Percentiles rank a stretch among this genome's conserved stretches.
These are phyloP conservation scores for Thymelicus acteon DNA, from an alignment of 2,888 invertebrate genomes.

Conservation along the genomic window DNA sequence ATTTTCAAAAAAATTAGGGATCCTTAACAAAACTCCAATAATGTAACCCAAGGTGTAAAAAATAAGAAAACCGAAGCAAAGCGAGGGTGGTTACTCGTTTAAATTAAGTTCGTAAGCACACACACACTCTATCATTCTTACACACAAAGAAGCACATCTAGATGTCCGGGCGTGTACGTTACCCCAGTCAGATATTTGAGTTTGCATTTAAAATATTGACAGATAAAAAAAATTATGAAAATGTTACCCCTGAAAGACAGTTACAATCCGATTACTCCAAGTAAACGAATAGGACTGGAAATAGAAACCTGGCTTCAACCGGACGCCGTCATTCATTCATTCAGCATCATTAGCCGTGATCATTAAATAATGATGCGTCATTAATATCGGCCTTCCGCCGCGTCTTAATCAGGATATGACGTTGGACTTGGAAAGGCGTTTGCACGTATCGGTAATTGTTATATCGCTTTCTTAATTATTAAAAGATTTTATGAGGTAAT, in stretches of 20 bases:
- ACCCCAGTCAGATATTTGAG: too few relatives aligned
- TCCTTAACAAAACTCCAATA: too few relatives aligned
- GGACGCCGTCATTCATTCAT: conserved; percentile 14
- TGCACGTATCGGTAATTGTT: background rate
- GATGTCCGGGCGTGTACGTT: too few relatives aligned
- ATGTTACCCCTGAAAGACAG: background rate
- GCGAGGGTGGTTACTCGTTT: too few relatives aligned
- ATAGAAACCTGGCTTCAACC: background rate
- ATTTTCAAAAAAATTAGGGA: too few relatives aligned
- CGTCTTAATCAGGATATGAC: conserved; percentile 15
- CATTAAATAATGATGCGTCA: conserved; percentile 29
- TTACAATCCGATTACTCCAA: background rate
- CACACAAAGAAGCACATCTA: too few relatives aligned
- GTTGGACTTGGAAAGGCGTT: conserved; percentile 4
- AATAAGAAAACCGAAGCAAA: too few relatives aligned
- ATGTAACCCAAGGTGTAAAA: too few relatives aligned
- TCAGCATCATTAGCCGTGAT: conserved; percentile 19
- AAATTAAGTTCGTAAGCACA: too few relatives aligned
- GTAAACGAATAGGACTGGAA: conserved; percentile 5
- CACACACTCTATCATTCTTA: too few relatives aligned
- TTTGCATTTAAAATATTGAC: too few relatives aligned
- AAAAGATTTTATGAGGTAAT: too few relatives aligned
- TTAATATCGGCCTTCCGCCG: conserved; percentile 18
- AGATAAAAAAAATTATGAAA: background rate
- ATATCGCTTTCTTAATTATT: background rate